A percentile compares a stretch with the other conserved stretches of the same genome.
phyloP scores from a whole-genome alignment of 1,140 invertebrate species.

The Vanessa tameamea region DNA sequence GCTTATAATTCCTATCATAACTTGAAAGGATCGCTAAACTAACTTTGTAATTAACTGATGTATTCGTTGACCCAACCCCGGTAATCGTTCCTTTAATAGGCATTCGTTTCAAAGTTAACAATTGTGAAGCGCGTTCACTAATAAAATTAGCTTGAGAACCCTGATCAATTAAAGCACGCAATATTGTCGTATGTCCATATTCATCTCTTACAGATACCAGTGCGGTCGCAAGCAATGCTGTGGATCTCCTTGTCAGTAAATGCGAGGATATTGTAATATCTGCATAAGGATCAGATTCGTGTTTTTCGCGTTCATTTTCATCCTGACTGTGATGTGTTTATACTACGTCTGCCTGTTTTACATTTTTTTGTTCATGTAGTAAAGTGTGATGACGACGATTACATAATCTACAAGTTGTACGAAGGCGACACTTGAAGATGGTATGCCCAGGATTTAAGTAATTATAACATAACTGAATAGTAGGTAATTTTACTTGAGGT shows the following conservation, averaged over 20 bases:
- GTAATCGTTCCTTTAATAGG: background rate
- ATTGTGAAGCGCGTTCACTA: background rate
- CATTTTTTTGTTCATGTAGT: background rate
- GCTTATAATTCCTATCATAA: background rate
- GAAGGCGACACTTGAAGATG: background rate
- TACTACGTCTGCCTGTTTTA: background rate
- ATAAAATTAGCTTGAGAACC: constrained; percentile 16
- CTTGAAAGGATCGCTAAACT: background rate
- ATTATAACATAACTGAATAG: background rate
- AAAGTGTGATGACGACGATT: constrained; percentile 9
- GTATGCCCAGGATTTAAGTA: background rate
- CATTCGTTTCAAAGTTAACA: background rate
- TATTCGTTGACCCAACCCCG: background rate
- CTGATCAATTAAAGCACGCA: constrained; percentile 15
- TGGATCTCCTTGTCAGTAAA: background rate
- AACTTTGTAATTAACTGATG: background rate
- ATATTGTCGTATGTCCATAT: background rate
- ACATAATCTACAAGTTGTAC: background rate
- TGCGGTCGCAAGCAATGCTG: background rate
- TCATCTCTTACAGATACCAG: background rate
- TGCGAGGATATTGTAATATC: background rate
- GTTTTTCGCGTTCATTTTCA: background rate
- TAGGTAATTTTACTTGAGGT: no score
- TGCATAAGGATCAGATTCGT: background rate
- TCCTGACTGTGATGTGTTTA: background rate